These are phyloP conservation scores for Tinea pellionella DNA, from an alignment of 2,888 invertebrate species.

Conservation along the genomic window DNA sequence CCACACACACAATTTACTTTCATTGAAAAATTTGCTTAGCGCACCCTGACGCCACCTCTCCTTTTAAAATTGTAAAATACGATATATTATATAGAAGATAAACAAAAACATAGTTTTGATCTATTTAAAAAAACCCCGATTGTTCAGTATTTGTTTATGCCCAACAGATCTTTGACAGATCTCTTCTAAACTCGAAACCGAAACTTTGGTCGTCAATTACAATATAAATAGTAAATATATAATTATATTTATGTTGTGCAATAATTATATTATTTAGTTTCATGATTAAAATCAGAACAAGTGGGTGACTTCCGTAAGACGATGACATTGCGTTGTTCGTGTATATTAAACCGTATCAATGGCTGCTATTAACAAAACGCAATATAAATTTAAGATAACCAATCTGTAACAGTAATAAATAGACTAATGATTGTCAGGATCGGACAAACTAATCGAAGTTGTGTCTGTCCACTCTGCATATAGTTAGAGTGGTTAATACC, in stretches of 20 bases:
- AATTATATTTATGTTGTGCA: neutral
- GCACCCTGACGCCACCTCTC: too few relatives aligned
- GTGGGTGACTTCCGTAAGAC: conserved; percentile 23
- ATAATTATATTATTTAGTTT: neutral
- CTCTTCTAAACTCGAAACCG: too few relatives aligned
- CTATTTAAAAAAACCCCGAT: too few relatives aligned
- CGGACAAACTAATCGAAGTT: conserved; percentile 39
- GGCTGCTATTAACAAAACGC: conserved; percentile 19
- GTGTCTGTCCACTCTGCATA: conserved; percentile 22
- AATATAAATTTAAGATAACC: conserved; percentile 40
- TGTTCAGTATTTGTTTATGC: too few relatives aligned
- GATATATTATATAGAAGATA: too few relatives aligned
- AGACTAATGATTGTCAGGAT: conserved; percentile 63
- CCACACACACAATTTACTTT: too few relatives aligned
- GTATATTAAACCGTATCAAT: conserved; percentile 10
- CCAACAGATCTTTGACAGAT: too few relatives aligned
- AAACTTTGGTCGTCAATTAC: too few relatives aligned
- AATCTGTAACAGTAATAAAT: conserved; percentile 57
- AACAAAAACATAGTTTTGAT: too few relatives aligned
- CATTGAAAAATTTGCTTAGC: too few relatives aligned
- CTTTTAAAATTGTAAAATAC: too few relatives aligned
- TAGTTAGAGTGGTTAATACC: conserved; percentile 34
- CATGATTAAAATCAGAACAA: neutral
- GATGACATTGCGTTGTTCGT: conserved; percentile 26
- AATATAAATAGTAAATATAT: neutral